Evolutionary conservation across 2,797 vertebrate genomes (phyloP).

Genomic region (Labeo calbasu): DNA sequence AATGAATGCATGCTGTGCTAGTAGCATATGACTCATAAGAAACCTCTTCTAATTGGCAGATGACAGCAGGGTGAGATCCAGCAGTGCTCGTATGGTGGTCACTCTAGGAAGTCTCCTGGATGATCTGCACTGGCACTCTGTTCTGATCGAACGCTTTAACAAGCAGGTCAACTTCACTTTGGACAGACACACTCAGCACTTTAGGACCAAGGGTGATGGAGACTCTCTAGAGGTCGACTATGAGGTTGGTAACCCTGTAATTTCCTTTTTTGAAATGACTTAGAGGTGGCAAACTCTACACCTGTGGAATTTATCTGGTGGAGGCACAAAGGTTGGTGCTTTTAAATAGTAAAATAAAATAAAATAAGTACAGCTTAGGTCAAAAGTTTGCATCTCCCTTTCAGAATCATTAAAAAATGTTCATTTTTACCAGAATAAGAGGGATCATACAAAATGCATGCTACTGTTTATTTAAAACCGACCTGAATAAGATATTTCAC

Average conservation of each 20-base stretch:
- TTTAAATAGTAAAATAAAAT: background rate
- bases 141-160: slow-evolving; percentile 93
- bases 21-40: background rate
- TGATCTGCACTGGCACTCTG: slow-evolving; percentile 95
- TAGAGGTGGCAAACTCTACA: background rate
- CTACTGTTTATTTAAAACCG: too few relatives aligned
- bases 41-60: slow-evolving; percentile 72
- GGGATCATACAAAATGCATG: too few relatives aligned
- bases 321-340: background rate
- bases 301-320: background rate
- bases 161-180: slow-evolving; percentile 96
- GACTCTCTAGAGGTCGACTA: slow-evolving; percentile 96
- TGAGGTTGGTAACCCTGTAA: slow-evolving; percentile 78
- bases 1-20: background rate
- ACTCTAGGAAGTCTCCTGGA: slow-evolving; percentile 93
- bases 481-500: too few relatives aligned
- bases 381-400: too few relatives aligned
- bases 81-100: slow-evolving; percentile 79
- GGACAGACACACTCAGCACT: slow-evolving; percentile 89
- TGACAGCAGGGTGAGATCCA: slow-evolving; percentile 84
- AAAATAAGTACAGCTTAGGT: too few relatives aligned
- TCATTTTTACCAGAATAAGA: too few relatives aligned
- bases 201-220: slow-evolving; percentile 88
- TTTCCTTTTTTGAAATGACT: slow-evolving; percentile 8
- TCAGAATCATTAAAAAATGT: too few relatives aligned